Base-by-base conservation (phyloP, 2,113 vertebrate species). In the Corapipo altera region DNA sequence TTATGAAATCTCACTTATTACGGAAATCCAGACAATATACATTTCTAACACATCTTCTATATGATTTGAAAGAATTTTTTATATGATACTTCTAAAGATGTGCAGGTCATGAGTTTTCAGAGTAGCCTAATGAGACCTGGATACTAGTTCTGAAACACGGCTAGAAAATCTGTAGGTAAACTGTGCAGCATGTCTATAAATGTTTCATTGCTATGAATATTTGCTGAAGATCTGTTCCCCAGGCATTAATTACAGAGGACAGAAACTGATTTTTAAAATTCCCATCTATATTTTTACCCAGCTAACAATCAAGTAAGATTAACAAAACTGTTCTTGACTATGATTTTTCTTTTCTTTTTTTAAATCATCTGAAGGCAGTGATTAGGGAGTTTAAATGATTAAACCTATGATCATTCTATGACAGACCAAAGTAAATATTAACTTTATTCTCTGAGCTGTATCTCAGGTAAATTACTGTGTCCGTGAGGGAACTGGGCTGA, bases 141-240 rank as follows among this genome's bases (percentile, higher is more conserved):
- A 26, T 57, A 54, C n/a, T 71, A 35, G 20, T 52, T 86, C 57
- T 75, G 79, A 80, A 77, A 52, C 35, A 57, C 2, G 32, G 48
- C 33, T 77, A n/a, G 79, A 81, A 95, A 96, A 81, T 43, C 48
- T 74, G 73, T 65, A 65, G 69, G 85, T 91, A 93, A 96, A 91
- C 85, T 32, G 61, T 78, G 43, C 51, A 70, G 33, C 37, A 64
- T 41, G 43, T 69, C 82, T 84, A 71, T 81, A 69, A 91, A 74
- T 90, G 52, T 93, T 93, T 96, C 83, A 96, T 88, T 82, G 28
- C 80, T 79, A 5, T 57, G 66, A 93, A 72, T 92, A 85, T 93
- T 96, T 91, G 61, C 86, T 59, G 87, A 95, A 92, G 73, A 66
- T 76, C 39, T 89, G 30, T 81, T 89, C 95, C 70, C 43, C 14